Evolutionary conservation across 2,113 vertebrate genomes (phyloP), one percentile per base, ranked within the genome.

Genomic region (Protobothrops mucrosquamatus): DNA sequence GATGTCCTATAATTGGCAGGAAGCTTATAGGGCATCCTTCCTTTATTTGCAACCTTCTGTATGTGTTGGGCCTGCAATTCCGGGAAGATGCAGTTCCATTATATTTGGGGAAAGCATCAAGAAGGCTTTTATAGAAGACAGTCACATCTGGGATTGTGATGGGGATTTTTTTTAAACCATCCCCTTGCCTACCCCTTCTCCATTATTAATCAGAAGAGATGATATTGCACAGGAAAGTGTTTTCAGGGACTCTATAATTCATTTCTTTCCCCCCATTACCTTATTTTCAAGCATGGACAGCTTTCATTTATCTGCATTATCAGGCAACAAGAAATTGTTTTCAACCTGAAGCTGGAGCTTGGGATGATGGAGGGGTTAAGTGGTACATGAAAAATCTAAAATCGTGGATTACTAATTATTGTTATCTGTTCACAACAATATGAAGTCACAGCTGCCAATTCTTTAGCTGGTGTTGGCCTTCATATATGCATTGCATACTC

Each of bases 1-100:
- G 96, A 97, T 93, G 95, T 97, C 97, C 97, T 94, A 94, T 97
- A 97, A 90, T 95, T 91, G 85, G 93, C 92, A 92, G 61, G 89
- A 95, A 88, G 91, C 94, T 95, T 92, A 10, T 43, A 96, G 93
- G 95, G 90, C 26, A 95, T 54, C 95, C 90, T 95, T 43, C 74
- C 74, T 81, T 81, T 81, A 81, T 43, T 81, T 43, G 74, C 18
- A 43, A 81, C 18, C 34, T 74, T 74, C 69, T 81, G 20, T 39
- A 39, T 81, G 69, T 81, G 34, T 43, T 81, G 34, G n/a, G 18
- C 6, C 74, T 81, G 74, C 34, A 81, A 10, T 81, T 81, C 34
- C 74, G 39, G 74, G 74, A 39, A 81, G 74, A 81, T 22, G 74
- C 74, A 81, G 74, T 81, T 81, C 18, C 34, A 81, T 81, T 81